Conservation (phyloP, 2,113 vertebrate species). For the Nansenia antarctica region DNA sequence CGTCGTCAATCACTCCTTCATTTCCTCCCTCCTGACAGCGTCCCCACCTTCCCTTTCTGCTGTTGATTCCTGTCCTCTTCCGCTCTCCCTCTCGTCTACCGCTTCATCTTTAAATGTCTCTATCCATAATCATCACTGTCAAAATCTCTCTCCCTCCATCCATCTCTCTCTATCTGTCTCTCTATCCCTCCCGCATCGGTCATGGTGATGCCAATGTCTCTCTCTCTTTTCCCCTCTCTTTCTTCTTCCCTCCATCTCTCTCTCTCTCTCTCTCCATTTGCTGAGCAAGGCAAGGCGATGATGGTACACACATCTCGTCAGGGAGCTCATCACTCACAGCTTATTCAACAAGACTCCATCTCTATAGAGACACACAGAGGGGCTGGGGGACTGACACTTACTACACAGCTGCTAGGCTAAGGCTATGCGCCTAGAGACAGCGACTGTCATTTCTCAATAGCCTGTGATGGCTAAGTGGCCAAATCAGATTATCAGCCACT, state of each 20-base stretch:
- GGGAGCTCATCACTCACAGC: too few relatives aligned
- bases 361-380: too few relatives aligned
- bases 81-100: neutral
- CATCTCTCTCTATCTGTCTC: too few relatives aligned
- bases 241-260: too few relatives aligned
- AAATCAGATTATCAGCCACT: slow-evolving; percentile 66
- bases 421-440: slow-evolving; percentile 28
- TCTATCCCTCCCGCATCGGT: slow-evolving; percentile 19
- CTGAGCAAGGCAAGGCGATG: too few relatives aligned
- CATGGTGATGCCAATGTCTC: too few relatives aligned
- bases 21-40: slow-evolving; percentile 1
- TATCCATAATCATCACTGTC: slow-evolving; percentile 19
- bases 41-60: neutral
- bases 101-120: neutral
- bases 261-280: too few relatives aligned
- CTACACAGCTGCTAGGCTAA: slow-evolving; percentile 32
- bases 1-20: slow-evolving; percentile 6
- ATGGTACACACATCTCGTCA: too few relatives aligned
- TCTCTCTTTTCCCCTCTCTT: too few relatives aligned
- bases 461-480: slow-evolving; percentile 57
- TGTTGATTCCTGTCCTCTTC: neutral
- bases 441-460: slow-evolving; percentile 56
- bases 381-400: too few relatives aligned
- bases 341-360: too few relatives aligned
- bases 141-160: slow-evolving; percentile 28